Conservation (phyloP, 2,113 vertebrate species). For the Nerophis lumbriciformis region DNA sequence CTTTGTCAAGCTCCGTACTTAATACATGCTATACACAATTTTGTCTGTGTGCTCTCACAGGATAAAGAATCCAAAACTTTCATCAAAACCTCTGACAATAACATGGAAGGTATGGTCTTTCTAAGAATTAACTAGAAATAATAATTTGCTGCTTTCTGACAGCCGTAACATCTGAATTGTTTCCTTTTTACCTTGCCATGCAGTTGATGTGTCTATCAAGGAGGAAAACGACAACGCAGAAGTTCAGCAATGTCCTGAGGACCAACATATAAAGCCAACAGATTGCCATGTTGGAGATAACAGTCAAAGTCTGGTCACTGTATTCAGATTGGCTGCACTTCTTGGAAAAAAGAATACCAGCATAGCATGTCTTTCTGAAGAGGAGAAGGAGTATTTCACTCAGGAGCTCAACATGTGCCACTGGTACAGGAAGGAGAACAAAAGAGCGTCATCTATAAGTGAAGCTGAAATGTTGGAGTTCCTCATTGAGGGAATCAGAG, state of each 20-base stretch:
- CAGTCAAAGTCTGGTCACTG: conserved; percentile 52
- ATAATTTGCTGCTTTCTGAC: background rate
- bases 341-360: conserved; percentile 60
- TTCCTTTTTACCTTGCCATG: background rate
- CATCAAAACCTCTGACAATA: conserved; percentile 58
- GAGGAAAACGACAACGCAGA: conserved; percentile 40
- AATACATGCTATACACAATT: background rate
- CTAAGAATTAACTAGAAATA: background rate
- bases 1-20: too few relatives aligned
- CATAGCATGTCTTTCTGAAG: conserved; percentile 53
- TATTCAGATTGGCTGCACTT: conserved; percentile 62
- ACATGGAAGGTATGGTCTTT: conserved; percentile 60
- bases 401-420: conserved; percentile 69
- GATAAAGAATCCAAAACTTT: conserved; percentile 74
- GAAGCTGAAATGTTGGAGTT: conserved; percentile 78
- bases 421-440: conserved; percentile 57
- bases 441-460: conserved; percentile 19
- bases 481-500: conserved; percentile 81
- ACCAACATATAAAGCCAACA: conserved; percentile 43
- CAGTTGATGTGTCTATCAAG: conserved; percentile 47
- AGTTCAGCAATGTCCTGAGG: conserved; percentile 33
- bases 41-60: conserved; percentile 39
- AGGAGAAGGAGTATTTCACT: conserved; percentile 55
- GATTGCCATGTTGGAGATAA: conserved; percentile 63
- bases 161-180: background rate